phyloP scores from a whole-genome alignment of 1,140 invertebrate species.

The Helicoverpa zea region DNA sequence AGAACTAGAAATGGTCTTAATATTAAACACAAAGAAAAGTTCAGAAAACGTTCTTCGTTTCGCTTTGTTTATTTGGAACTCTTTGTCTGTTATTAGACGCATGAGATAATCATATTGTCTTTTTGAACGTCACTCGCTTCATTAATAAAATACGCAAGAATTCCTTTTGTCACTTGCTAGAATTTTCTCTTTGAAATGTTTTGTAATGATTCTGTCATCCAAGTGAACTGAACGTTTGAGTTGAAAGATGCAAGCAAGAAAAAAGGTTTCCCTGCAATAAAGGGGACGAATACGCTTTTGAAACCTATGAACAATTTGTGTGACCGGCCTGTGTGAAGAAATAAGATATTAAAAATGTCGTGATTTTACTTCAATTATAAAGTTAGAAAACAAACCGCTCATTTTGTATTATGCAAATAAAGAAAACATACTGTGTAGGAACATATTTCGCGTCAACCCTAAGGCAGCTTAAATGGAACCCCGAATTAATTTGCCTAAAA shows the following conservation, averaged over 20 bases:
- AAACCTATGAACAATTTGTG: constrained; percentile 20
- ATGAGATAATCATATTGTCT: constrained; percentile 26
- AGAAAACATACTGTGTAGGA: constrained; percentile 1
- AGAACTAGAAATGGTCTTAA: constrained; percentile 9
- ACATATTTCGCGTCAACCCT: constrained; percentile 9
- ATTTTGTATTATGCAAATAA: constrained; percentile 23
- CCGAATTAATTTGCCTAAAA: constrained; percentile 30
- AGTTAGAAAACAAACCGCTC: too few species aligned
- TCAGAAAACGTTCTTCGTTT: neutral
- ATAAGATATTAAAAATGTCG: neutral
- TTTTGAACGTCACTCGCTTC: constrained; percentile 27
- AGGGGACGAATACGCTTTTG: constrained; percentile 1
- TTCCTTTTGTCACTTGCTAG: constrained; percentile 10
- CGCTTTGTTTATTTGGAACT: constrained; percentile 31
- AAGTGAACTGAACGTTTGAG: neutral
- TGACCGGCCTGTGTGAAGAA: neutral
- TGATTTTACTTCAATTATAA: too few species aligned
- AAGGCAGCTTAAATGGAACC: constrained; percentile 4
- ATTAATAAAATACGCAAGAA: constrained; percentile 47
- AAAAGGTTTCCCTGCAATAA: constrained; percentile 24
- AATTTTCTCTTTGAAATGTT: constrained; percentile 32
- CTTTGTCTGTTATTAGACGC: constrained; percentile 10
- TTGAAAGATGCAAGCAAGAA: constrained; percentile 25
- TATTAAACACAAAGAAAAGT: constrained; percentile 21
- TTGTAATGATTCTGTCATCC: constrained; percentile 30